Evolutionary conservation across 1,140 invertebrate genomes (phyloP), one percentile per base, ranked within the genome.

Genomic region (Brachionus calyciflorus): DNA sequence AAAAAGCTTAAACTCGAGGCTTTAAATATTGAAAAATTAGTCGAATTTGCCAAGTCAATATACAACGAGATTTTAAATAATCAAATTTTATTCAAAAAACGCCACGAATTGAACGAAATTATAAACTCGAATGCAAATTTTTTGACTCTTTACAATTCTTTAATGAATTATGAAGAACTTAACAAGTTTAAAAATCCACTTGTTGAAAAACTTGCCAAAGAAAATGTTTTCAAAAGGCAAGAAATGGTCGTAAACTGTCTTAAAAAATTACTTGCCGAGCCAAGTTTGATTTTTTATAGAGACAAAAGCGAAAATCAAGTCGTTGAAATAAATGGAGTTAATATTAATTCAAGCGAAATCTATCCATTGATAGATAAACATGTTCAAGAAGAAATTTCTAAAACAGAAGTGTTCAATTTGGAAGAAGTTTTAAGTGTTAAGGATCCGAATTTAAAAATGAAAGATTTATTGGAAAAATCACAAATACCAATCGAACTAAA

Each of bases 41-140:
- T 60, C 1, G 26, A 30, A 30, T 60, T 60, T 33, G 6, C 6
- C 5, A n/a, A 60, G 33, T 12, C 55, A 0, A 17, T 60, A 33
- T 60, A 60, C 55, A 60, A 19, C 33, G 26, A 40, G 33, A 33
- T 60, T 7, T 60, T 60, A 28, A 40, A 26, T 28, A 17, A 10
- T 60, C 14, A 60, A 19, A 60, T 26, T 60, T 60, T 60, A 26
- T 60, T 60, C 5, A 30, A 7, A n/a, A 60, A 60, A 40, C 26
- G 55, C 30, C 26, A 26, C 17, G 55, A 60, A 1, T n/a, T 60
- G 33, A 60, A 60, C 1, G 33, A 30, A 4, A 30, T 17, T 1
- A 6, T 60, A 33, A 26, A 60, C n/a, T 60, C 55, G 17, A 17
- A 33, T 30, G 2, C 33, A 17, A 33, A 12, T 12, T 60, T 60